Evolutionary conservation across 2,797 vertebrate genomes (phyloP).

Genomic region (Forpus xanthops): DNA sequence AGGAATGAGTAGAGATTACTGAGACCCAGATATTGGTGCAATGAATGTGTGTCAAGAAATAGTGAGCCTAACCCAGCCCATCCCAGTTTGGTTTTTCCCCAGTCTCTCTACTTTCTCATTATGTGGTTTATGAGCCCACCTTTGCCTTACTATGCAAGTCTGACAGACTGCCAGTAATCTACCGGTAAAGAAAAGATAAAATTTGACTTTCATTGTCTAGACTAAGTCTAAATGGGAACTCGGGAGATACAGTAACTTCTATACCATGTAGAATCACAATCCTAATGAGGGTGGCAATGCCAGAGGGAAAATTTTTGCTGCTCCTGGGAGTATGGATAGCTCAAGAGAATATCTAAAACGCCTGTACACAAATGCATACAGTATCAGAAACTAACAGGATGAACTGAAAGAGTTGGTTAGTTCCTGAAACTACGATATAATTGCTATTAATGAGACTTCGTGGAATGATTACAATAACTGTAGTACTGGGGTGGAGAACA

Average conservation of each 20-base stretch:
- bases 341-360: not conserved
- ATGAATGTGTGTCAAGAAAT: not conserved
- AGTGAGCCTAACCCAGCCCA: not conserved
- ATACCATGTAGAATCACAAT: not conserved
- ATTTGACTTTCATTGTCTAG: not conserved
- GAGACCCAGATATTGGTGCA: not conserved
- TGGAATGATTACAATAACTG: not conserved
- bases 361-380: not conserved
- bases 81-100: not conserved
- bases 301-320: not conserved
- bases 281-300: not conserved
- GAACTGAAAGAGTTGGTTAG: not conserved
- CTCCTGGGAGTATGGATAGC: not conserved
- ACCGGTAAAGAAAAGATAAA: not conserved
- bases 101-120: not conserved
- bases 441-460: not conserved
- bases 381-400: not conserved
- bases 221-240: not conserved
- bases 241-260: not conserved
- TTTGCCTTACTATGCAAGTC: not conserved
- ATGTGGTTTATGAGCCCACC: not conserved
- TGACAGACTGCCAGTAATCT: not conserved
- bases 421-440: not conserved
- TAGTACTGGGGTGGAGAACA: not conserved
- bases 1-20: not conserved